Evolutionary conservation across 1,140 invertebrate genomes (phyloP).

Genomic region (Akabosia matsudoensis): DNA sequence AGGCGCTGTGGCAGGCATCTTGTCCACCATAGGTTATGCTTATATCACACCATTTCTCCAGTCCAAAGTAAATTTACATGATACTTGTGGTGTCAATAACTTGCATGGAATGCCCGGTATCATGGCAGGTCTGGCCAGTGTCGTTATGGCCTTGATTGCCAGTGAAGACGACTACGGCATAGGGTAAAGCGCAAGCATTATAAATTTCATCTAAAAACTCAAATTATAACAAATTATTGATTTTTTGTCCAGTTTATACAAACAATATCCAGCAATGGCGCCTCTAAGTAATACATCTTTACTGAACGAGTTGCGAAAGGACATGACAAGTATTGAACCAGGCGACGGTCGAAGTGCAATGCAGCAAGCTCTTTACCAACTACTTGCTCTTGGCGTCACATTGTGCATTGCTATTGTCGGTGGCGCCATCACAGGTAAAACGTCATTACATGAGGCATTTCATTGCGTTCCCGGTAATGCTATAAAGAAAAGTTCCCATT

Average conservation of each 20-base stretch:
- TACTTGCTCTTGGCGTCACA: slow-evolving; percentile 68
- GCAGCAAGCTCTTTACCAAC: slow-evolving; percentile 75
- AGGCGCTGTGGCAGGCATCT: slow-evolving; percentile 71
- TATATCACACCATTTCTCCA: slow-evolving; percentile 73
- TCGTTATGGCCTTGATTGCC: slow-evolving; percentile 70
- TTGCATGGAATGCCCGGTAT: slow-evolving; percentile 93
- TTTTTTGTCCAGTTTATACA: slow-evolving; percentile 52
- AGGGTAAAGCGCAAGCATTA: slow-evolving; percentile 46
- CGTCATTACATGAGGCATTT: not conserved
- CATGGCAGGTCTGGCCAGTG: slow-evolving; percentile 73
- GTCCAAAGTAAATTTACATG: slow-evolving; percentile 68
- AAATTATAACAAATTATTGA: not conserved
- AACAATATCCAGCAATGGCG: slow-evolving; percentile 57
- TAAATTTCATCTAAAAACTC: not conserved
- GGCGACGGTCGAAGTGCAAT: slow-evolving; percentile 62
- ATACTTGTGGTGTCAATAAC: slow-evolving; percentile 94
- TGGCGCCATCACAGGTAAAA: slow-evolving; percentile 75
- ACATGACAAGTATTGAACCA: slow-evolving; percentile 48
- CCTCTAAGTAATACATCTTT: slow-evolving; percentile 51
- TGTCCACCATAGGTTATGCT: slow-evolving; percentile 82
- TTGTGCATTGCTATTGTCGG: slow-evolving; percentile 66
- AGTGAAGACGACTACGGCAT: slow-evolving; percentile 56
- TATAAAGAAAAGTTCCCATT: not conserved
- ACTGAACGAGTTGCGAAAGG: slow-evolving; percentile 46
- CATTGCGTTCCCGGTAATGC: not conserved